Evolutionary conservation across 2,113 vertebrate species (phyloP).

Genomic region (Pelusios castaneus): DNA sequence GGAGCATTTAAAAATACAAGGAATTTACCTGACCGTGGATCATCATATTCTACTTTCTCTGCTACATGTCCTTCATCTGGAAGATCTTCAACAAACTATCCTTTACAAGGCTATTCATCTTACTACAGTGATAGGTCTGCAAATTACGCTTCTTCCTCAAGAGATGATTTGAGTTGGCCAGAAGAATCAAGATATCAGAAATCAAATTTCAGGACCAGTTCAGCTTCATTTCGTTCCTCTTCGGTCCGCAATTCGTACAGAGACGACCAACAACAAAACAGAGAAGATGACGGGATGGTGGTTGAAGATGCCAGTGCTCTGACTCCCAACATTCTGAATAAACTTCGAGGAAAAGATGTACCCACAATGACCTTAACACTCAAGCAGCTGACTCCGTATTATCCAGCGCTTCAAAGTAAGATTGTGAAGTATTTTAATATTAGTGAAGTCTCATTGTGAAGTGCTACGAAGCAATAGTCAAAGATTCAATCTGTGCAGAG

Average conservation of each 20-base stretch:
- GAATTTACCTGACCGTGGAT: background rate
- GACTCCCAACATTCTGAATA: background rate
- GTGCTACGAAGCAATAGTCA: background rate
- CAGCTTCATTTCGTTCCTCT: constrained; percentile 12
- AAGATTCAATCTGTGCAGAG: background rate
- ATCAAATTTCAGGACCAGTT: background rate
- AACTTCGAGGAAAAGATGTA: constrained; percentile 17
- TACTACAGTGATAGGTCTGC: background rate
- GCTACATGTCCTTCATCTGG: background rate
- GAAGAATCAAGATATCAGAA: background rate
- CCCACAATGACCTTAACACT: constrained; percentile 25
- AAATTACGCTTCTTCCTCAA: constrained; percentile 19
- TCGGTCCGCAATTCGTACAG: background rate
- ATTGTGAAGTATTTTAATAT: background rate
- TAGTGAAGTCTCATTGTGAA: background rate
- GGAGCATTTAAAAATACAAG: background rate
- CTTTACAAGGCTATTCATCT: constrained; percentile 10
- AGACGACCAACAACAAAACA: constrained; percentile 9
- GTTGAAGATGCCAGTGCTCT: background rate
- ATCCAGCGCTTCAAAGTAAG: constrained; percentile 63
- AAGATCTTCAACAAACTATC: background rate
- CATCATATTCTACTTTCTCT: constrained; percentile 5
- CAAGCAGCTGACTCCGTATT: background rate
- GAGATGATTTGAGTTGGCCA: constrained; percentile 14
- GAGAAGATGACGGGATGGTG: background rate